These are phyloP conservation scores for Neosilurus hyrtlii DNA, from an alignment of 2,797 vertebrate species.

Conservation along the genomic window DNA sequence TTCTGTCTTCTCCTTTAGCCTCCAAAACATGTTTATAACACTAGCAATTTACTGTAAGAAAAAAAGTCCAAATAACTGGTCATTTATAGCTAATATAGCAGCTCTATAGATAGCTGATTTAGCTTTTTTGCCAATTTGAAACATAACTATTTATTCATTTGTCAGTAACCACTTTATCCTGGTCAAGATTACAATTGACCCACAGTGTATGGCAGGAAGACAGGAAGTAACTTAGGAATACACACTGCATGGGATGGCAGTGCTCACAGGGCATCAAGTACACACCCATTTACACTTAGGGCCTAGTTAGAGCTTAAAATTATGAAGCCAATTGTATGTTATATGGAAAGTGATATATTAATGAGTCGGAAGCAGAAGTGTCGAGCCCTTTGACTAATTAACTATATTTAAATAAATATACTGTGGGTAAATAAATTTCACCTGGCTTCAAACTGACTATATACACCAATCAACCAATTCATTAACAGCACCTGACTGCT, in stretches of 20 bases:
- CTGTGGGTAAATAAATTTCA: not conserved
- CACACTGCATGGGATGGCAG: not conserved
- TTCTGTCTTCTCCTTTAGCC: not conserved
- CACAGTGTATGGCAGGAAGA: not conserved
- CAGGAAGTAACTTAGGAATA: not conserved
- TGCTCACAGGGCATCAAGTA: not conserved
- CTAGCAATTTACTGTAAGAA: not conserved
- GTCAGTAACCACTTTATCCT: slow-evolving; percentile 5
- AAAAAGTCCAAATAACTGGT: not conserved
- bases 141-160: not conserved
- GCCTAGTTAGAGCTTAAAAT: not conserved
- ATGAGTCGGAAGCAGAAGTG: too few relatives aligned
- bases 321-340: not conserved
- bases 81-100: not conserved
- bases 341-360: too few relatives aligned
- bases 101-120: not conserved
- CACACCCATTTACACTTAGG: not conserved
- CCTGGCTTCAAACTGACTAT: not conserved
- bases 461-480: too few relatives aligned
- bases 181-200: not conserved
- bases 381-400: too few relatives aligned
- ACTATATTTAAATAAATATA: too few relatives aligned
- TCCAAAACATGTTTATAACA: not conserved
- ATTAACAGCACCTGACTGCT: too few relatives aligned
- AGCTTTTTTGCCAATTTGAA: not conserved